Percentiles rank a stretch among this genome's conserved stretches.
phyloP scores from a whole-genome alignment of 1,140 invertebrate genomes.

The Scylla paramamosain region DNA sequence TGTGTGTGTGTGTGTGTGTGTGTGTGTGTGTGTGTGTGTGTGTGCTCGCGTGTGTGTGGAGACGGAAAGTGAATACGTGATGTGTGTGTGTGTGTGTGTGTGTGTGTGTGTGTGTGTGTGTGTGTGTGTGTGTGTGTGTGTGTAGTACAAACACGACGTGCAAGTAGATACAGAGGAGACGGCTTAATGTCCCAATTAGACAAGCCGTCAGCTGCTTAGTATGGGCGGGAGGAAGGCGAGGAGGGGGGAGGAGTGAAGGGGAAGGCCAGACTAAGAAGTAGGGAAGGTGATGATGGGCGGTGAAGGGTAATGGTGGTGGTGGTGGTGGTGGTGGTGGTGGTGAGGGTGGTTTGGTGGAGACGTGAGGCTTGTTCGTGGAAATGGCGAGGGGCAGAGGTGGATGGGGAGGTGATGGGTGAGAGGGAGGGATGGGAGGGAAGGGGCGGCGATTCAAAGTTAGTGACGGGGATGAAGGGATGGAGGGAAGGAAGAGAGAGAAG shows the following conservation, averaged over 20 bases:
- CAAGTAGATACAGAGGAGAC: conserved; percentile 1
- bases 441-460: neutral
- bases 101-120: neutral
- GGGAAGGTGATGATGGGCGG: conserved; percentile 7
- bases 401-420: neutral
- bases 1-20: neutral
- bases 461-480: neutral
- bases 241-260: neutral
- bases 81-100: conserved; percentile 15
- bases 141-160: neutral
- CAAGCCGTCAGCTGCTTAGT: neutral
- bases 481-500: neutral
- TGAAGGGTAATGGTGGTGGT: conserved; percentile 9
- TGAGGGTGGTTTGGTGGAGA: neutral
- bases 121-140: conserved; percentile 1
- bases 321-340: neutral
- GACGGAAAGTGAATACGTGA: neutral
- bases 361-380: neutral
- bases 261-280: neutral
- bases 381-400: neutral
- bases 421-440: neutral
- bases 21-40: neutral
- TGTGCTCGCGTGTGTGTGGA: neutral
- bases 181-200: conserved; percentile 22
- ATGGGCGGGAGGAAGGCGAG: neutral